These are phyloP conservation scores for Andrena flavipes DNA, from an alignment of 2,888 invertebrate species.

Conservation along the genomic window DNA sequence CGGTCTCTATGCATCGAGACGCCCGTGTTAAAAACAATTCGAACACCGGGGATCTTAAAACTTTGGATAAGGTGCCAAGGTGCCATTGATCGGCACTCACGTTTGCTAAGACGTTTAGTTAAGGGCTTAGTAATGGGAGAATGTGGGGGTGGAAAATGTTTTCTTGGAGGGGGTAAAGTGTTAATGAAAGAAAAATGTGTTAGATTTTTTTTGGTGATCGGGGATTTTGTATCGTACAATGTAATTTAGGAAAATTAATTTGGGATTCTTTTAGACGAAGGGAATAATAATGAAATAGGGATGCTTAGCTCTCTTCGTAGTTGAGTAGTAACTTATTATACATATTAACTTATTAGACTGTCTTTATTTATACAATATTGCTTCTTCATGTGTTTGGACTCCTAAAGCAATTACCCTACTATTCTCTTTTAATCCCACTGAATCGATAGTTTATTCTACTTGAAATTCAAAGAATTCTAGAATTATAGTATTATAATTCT, in stretches of 20 bases:
- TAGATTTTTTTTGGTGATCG: no score
- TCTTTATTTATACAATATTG: conserved; percentile 33
- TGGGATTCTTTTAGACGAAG: no score
- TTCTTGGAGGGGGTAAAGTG: no score
- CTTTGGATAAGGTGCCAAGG: neutral
- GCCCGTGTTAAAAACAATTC: neutral
- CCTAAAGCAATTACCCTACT: conserved; percentile 15
- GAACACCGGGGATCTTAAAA: neutral
- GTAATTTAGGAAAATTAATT: no score
- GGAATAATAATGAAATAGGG: neutral
- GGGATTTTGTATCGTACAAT: no score
- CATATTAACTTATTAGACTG: conserved; percentile 23
- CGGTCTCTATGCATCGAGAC: neutral
- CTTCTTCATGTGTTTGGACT: neutral
- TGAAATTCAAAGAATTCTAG: neutral
- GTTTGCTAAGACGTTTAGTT: neutral
- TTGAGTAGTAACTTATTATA: conserved; percentile 4
- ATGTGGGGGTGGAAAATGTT: no score
- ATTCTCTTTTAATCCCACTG: neutral
- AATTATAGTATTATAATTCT: neutral
- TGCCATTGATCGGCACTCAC: no score
- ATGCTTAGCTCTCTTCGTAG: neutral
- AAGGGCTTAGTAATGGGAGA: no score
- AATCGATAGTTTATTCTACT: neutral
- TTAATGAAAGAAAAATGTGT: no score